phyloP scores from a whole-genome alignment of 2,888 invertebrate species.

The Heteromurus nitidus region DNA sequence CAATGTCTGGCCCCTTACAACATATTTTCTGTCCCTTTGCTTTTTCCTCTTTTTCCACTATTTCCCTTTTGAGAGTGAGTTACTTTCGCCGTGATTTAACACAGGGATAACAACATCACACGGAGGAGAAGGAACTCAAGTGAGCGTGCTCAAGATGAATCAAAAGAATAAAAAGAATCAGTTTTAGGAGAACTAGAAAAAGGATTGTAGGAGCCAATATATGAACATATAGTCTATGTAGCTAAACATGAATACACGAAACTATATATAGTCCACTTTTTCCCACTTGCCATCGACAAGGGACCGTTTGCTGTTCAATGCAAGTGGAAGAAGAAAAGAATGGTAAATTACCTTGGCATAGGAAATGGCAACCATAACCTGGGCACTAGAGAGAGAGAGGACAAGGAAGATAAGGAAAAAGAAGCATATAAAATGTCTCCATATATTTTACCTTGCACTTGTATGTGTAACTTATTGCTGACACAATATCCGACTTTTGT shows the following conservation, averaged over 20 bases:
- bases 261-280: no score
- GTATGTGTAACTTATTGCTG: neutral
- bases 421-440: neutral
- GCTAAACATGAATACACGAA: no score
- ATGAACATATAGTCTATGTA: neutral
- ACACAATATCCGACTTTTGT: neutral
- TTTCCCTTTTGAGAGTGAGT: no score
- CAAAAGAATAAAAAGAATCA: no score
- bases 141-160: no score
- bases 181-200: neutral
- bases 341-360: slow-evolving; percentile 37
- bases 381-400: neutral
- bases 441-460: neutral
- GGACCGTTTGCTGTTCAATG: no score
- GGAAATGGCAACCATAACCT: slow-evolving; percentile 36
- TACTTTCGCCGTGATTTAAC: no score
- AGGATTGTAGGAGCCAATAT: neutral
- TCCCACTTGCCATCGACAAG: no score
- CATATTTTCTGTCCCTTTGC: slow-evolving; percentile 45
- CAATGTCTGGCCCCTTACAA: slow-evolving; percentile 35
- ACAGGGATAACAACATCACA: no score
- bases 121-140: no score
- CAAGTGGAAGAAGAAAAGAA: neutral
- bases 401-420: neutral
- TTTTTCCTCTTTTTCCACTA: no score